Evolutionary conservation across 1,140 invertebrate genomes (phyloP).

Genomic region (Tetramorium simillimum): DNA sequence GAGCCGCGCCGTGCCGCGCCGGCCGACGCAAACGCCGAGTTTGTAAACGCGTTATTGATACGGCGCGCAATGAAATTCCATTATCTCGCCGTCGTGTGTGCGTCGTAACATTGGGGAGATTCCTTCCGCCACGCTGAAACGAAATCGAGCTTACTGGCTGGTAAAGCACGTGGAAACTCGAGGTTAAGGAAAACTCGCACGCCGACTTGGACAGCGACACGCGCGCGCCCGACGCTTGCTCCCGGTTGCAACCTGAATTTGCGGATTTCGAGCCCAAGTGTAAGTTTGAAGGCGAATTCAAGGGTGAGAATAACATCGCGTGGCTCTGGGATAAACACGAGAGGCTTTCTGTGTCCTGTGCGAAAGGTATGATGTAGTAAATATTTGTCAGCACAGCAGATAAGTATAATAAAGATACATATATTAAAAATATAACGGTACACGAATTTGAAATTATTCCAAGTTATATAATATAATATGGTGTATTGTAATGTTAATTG

Average conservation of each 20-base stretch:
- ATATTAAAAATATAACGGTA: not conserved
- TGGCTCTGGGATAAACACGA: not conserved
- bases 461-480: too few relatives aligned
- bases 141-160: not conserved
- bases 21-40: not conserved
- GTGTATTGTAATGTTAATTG: too few relatives aligned
- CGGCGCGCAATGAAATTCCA: not conserved
- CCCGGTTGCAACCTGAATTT: not conserved
- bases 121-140: not conserved
- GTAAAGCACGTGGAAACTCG: not conserved
- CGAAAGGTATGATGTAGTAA: not conserved
- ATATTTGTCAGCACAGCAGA: not conserved
- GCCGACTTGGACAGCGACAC: too few relatives aligned
- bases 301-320: not conserved
- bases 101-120: not conserved
- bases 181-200: too few relatives aligned
- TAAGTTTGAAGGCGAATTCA: not conserved
- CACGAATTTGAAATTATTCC: not conserved
- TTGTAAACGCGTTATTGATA: constrained; percentile 7
- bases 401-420: not conserved
- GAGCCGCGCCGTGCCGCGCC: not conserved
- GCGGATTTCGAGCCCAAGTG: not conserved
- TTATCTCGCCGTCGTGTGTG: not conserved
- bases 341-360: not conserved
- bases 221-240: not conserved